Evolutionary conservation across 2,888 invertebrate genomes (phyloP), one percentile per base, ranked within the genome.

Genomic region (Fissipunctia ypsillon): DNA sequence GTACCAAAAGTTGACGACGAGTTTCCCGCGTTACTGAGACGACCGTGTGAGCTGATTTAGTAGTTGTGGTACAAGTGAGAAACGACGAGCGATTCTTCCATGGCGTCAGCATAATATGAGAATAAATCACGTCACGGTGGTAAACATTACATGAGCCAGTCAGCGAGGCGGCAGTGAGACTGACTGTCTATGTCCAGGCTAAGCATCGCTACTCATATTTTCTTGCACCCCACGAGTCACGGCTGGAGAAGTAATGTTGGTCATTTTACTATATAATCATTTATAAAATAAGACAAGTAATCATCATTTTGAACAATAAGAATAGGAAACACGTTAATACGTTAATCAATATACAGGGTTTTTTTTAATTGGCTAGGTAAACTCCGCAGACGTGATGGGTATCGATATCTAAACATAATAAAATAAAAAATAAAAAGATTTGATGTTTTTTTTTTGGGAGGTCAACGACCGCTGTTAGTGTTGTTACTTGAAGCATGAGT

Each of bases 41-140:
- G 82, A 79, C 79, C 80, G 72, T 78, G 56, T 80, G 82, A 78
- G 85, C 88, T 89, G 91, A 91, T 91, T 90, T 91, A 89, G 86
- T 85, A 81, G 75, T 56, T 78, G 70, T 76, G 84, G 78, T 84
- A 63, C 80, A 85, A 85, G 75, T 79, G 69, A 86, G 69, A 83
- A 76, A 85, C 77, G 85, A 80, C 12, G 70, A 63, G 69, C 66
- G 69, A 56, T 19, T 28, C 6, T 28, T n/a, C 3, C 52, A 6
- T 54, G 6, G 16, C 25, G 25, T 7, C 10, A 54, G 25, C 5
- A 52, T 14, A 14, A 25, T 31, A 14, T 31, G n/a, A n/a, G n/a
- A 43, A 43, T 4, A 68, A 9, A 7, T 14, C 28, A 16, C 22
- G 25, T 1, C 38, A 14, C 25, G 2, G 19, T 65, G 35, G 19